Conservation (phyloP, 2,113 vertebrate species). For the Pithys albifrons region DNA sequence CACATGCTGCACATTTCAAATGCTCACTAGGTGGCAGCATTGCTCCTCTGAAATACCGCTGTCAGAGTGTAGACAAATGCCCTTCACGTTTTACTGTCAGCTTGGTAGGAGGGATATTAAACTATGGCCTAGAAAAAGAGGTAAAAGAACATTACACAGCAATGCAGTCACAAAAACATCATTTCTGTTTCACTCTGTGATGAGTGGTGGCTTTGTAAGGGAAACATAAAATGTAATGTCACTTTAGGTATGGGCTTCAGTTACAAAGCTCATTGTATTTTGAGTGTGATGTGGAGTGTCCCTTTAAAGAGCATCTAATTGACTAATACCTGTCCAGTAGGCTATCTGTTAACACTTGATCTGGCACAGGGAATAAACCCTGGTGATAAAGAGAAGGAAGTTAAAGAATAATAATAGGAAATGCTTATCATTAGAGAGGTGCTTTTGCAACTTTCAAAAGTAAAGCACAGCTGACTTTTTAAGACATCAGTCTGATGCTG, state of each 20-base stretch:
- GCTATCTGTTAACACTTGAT: not conserved
- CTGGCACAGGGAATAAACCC: not conserved
- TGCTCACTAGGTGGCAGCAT: slow-evolving; percentile 68
- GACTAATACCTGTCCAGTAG: not conserved
- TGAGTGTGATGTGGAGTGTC: not conserved
- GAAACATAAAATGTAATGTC: not conserved
- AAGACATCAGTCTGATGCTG: not conserved
- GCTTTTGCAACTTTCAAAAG: not conserved
- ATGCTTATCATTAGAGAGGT: not conserved
- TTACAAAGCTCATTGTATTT: not conserved
- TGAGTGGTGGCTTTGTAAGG: not conserved
- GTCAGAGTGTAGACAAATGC: not conserved
- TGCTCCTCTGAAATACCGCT: not conserved
- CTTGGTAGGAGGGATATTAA: not conserved
- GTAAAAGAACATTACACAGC: not conserved
- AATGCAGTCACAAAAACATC: not conserved
- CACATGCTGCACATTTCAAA: not conserved
- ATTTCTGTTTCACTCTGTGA: not conserved
- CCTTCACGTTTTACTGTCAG: not conserved
- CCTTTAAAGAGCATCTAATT: not conserved
- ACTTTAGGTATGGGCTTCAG: not conserved
- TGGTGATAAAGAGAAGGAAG: not conserved
- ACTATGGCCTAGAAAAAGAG: not conserved
- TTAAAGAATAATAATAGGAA: not conserved
- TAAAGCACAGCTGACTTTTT: not conserved